Base-by-base conservation (phyloP, 2,888 invertebrate genomes). In the Idaea dimidiata region DNA sequence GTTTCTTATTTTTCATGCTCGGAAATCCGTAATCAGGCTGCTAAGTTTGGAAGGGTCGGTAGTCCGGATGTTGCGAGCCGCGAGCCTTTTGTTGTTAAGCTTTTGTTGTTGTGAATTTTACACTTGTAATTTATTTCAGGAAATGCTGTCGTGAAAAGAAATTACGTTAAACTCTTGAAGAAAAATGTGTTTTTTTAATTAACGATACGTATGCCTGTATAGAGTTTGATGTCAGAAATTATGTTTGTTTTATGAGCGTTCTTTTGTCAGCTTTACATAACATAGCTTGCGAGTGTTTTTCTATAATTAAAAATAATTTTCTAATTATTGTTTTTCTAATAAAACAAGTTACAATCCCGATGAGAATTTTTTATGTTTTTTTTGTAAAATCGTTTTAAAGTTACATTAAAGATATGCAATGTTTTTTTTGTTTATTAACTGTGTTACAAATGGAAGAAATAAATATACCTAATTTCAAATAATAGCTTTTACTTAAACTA, bases 111-210 rank as follows among this genome's bases (percentile, higher is more conserved):
- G 88, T 88, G 89, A 91, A 91, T 92, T 92, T 91, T 91, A 91
- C 92, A 92, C 91, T 91, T 90, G 91, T 92, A 91, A 92, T 92
- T 92, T 91, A 91, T 92, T 91, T 89, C 90, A 90, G 91, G 91
- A 91, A 91, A 89, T 84, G 87, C 89, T 88, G 88, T 84, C 86
- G 88, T 86, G 88, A 88, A 91, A 91, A 91, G 87, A 90, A 91
- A 91, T 91, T 90, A 87, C 86, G 86, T 87, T 88, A 83, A 89
- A 89, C 88, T 88, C 90, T 86, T 84, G 78, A 86, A 89, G 86
- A 88, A 88, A 89, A 92, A 90, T 91, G 87, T 91, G 89, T 89
- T 89, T 88, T 90, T 84, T 86, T 87, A 88, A 90, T 89, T 90
- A 87, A 86, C 86, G 85, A 85, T 85, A 24, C 3, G 24, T 24